Base-by-base conservation (phyloP, 2,113 vertebrate species). In the Motacilla tschutschensis region DNA sequence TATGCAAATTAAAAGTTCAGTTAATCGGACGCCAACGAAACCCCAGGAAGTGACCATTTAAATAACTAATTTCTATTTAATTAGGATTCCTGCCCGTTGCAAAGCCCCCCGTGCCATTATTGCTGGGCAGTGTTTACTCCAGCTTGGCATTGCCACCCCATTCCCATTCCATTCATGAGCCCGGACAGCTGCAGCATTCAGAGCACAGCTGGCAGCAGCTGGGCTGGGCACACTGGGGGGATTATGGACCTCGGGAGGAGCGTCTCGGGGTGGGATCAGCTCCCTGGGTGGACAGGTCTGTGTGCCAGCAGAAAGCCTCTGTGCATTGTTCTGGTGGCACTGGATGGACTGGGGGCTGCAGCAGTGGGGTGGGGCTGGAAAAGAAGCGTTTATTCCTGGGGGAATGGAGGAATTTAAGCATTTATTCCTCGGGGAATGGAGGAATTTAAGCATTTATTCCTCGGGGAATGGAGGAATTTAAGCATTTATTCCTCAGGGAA, bases 1-100 rank as follows among this genome's bases (percentile, higher is more conserved):
- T 92, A 92, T 74, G 63, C 92, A 96, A 96, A 96, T 97, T 90
- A 95, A 95, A 96, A 95, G 91, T 93, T 91, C 93, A 96, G 92
- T 94, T 96, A 95, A 97, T 96, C 62, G 89, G 95, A 96, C 90
- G 92, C 29, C 84, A 44, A 47, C 21, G 11, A 92, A 96, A 96
- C 93, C 91, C 82, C 89, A 65, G 95, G 95, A 96, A 97, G 91
- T 95, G 94, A 96, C 94, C 81, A 59, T 90, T 94, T 94, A 92
- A 93, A 57, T 43, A 85, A 90, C 81, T 81, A 71, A 96, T 95
- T 93, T 95, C 92, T 93, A 24, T 96, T 91, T 95, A 89, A 94
- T 96, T 93, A 58, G 1, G 7, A 55, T 72, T 71, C 33, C 66
- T 43, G 25, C 67, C 59, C 33, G 2, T 59, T 90, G 69, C 63